Percentiles rank a stretch among this genome's conserved stretches.
Evolutionary conservation across 2,797 vertebrate genomes (phyloP).

Genomic region (Helostoma temminkii): DNA sequence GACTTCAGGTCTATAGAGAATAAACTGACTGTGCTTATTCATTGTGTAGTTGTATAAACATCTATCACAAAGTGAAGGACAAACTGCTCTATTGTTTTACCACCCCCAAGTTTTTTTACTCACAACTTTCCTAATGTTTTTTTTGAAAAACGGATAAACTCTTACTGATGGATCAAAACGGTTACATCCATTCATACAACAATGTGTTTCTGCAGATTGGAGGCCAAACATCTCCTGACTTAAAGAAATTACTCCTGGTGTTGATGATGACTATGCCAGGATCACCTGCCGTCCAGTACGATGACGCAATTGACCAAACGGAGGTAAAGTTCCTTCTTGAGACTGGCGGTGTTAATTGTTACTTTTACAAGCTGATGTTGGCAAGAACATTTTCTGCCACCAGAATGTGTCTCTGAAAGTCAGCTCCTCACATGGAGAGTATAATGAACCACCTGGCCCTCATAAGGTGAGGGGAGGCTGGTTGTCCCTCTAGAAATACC

Average conservation of each 20-base stretch:
- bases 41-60: no score
- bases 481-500: no score
- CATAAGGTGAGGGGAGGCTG: slow-evolving; percentile 51
- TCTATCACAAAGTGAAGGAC: no score
- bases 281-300: slow-evolving; percentile 77
- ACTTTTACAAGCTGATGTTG: background rate
- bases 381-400: slow-evolving; percentile 1
- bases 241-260: slow-evolving; percentile 80
- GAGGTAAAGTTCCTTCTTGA: slow-evolving; percentile 65
- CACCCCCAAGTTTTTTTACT: no score
- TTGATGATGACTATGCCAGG: slow-evolving; percentile 86
- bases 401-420: slow-evolving; percentile 43
- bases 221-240: slow-evolving; percentile 56
- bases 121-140: no score
- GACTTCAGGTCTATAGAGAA: background rate
- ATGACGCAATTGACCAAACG: slow-evolving; percentile 64
- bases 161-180: background rate
- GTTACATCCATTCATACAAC: background rate
- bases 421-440: background rate
- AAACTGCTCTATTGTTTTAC: no score
- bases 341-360: background rate
- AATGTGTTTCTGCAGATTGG: slow-evolving; percentile 67
- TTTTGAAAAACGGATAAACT: background rate
- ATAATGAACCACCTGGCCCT: background rate
- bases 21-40: no score